Evolutionary conservation across 2,113 vertebrate genomes (phyloP).

Genomic region (Clupea harengus): DNA sequence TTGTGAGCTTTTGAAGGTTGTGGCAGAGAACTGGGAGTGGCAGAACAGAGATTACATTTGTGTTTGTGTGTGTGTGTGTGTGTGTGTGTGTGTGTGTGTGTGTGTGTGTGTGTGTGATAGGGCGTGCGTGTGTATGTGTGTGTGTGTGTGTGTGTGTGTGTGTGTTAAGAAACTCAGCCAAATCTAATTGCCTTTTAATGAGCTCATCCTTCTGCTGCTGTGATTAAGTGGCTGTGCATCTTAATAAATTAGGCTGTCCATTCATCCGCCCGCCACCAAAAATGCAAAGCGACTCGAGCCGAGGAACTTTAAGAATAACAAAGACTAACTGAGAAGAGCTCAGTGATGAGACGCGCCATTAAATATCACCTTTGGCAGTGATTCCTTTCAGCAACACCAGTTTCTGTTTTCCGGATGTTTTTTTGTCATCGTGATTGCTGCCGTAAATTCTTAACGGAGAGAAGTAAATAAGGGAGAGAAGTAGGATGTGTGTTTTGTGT

Average conservation of each 20-base stretch:
- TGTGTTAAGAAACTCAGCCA: slow-evolving; percentile 41
- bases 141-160: not conserved
- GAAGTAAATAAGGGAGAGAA: not conserved
- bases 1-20: too few relatives aligned
- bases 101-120: not conserved
- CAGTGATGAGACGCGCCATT: not conserved
- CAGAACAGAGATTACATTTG: not conserved
- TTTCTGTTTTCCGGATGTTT: not conserved
- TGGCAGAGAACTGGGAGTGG: not conserved
- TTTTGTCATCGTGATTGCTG: not conserved
- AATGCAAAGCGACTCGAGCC: not conserved
- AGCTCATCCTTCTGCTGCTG: slow-evolving; percentile 57
- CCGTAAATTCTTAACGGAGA: not conserved
- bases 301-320: not conserved
- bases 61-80: not conserved
- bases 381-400: not conserved
- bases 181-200: slow-evolving; percentile 67
- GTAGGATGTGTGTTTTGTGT: not conserved
- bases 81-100: slow-evolving; percentile 4
- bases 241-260: slow-evolving; percentile 56
- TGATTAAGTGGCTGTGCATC: slow-evolving; percentile 62
- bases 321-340: not conserved
- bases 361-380: not conserved
- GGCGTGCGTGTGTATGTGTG: not conserved
- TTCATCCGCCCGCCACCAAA: slow-evolving; percentile 38